Percentiles rank a stretch among this genome's conserved stretches.
Conservation (phyloP, 2,797 vertebrate genomes). For the Echiichthys vipera region DNA sequence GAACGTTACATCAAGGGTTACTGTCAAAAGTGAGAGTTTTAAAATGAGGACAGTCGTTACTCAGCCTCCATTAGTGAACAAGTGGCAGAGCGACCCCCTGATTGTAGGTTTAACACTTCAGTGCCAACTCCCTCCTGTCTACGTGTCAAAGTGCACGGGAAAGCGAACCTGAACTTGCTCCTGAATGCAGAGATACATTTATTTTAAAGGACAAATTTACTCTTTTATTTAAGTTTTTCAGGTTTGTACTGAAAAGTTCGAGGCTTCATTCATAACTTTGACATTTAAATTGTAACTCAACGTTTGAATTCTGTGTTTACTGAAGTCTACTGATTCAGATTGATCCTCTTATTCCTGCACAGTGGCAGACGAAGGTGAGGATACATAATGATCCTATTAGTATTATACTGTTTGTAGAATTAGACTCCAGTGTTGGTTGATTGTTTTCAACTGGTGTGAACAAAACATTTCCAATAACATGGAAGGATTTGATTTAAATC, state of each 20-base stretch:
- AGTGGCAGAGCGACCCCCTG: too few species aligned
- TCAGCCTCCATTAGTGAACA: too few species aligned
- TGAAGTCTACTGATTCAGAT: background rate
- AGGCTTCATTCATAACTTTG: too few species aligned
- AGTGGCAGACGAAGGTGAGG: background rate
- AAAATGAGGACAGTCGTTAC: too few species aligned
- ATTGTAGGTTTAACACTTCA: background rate
- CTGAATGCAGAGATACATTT: too few species aligned
- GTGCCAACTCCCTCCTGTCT: background rate
- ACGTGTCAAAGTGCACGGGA: background rate
- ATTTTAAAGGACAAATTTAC: too few species aligned
- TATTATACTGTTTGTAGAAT: background rate
- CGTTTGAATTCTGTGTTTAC: background rate
- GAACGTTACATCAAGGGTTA: background rate
- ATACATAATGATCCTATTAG: background rate
- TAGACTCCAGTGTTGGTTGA: too few species aligned
- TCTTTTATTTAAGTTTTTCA: too few species aligned
- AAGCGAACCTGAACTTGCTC: background rate
- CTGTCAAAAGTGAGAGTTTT: background rate
- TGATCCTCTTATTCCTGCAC: background rate
- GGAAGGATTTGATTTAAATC: too few species aligned
- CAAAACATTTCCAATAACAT: background rate
- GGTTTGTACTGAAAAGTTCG: too few species aligned
- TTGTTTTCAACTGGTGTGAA: background rate
- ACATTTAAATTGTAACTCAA: background rate